phyloP scores from a whole-genome alignment of 1,140 invertebrate genomes.

The Drosophila repletoides region DNA sequence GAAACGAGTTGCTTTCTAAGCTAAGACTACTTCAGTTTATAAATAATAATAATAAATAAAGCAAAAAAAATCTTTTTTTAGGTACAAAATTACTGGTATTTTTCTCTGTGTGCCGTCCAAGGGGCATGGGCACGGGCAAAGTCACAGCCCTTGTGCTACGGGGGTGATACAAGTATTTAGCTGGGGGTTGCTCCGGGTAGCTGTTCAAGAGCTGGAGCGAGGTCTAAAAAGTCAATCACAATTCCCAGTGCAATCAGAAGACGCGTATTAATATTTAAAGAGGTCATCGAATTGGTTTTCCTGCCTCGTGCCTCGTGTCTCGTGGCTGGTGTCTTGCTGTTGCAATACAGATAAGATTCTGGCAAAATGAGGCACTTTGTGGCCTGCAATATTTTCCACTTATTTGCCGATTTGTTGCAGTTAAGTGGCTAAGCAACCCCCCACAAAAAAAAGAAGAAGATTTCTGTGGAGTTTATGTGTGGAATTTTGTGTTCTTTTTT shows the following conservation, averaged over 20 bases:
- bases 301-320: neutral
- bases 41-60: too few relatives aligned
- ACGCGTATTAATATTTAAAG: slow-evolving; percentile 80
- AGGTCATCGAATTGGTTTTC: slow-evolving; percentile 76
- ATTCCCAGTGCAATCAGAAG: slow-evolving; percentile 78
- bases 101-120: too few relatives aligned
- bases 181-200: slow-evolving; percentile 17
- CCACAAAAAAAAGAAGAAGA: slow-evolving; percentile 18
- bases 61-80: too few relatives aligned
- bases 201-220: slow-evolving; percentile 19
- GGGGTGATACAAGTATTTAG: slow-evolving; percentile 29
- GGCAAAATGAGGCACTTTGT: slow-evolving; percentile 63
- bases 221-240: slow-evolving; percentile 80
- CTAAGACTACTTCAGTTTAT: too few relatives aligned
- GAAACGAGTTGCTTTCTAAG: too few relatives aligned
- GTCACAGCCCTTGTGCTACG: too few relatives aligned
- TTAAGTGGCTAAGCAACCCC: slow-evolving; percentile 50
- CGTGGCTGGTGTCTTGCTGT: slow-evolving; percentile 1
- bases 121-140: too few relatives aligned
- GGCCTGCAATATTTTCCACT: slow-evolving; percentile 80
- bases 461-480: slow-evolving; percentile 58
- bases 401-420: slow-evolving; percentile 77
- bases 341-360: slow-evolving; percentile 38
- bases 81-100: too few relatives aligned
- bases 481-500: slow-evolving; percentile 67